phyloP scores from a whole-genome alignment of 2,888 invertebrate species.

The Platerodrilus igneus region DNA sequence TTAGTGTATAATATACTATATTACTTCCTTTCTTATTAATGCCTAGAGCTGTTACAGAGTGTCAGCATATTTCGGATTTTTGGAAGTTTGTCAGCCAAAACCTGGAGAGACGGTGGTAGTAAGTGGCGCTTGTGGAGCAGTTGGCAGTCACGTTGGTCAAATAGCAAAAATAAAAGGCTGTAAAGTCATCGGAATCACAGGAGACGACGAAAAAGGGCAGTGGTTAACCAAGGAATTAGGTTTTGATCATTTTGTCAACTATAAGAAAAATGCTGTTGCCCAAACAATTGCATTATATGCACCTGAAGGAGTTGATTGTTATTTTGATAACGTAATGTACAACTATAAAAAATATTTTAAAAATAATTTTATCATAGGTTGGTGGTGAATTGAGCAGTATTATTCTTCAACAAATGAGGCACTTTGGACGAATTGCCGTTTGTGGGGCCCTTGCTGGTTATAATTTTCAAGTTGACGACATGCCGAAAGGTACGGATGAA shows the following conservation, averaged over 20 bases:
- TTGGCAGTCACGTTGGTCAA: slow-evolving; percentile 73
- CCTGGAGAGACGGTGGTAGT: slow-evolving; percentile 70
- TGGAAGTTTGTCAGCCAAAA: slow-evolving; percentile 67
- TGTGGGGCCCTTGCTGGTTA: slow-evolving; percentile 66
- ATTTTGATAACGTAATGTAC: slow-evolving; percentile 68
- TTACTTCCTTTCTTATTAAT: too few species aligned
- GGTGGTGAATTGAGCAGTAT: slow-evolving; percentile 61
- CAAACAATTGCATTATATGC: slow-evolving; percentile 56
- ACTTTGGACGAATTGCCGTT: slow-evolving; percentile 57
- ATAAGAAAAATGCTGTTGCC: slow-evolving; percentile 58
- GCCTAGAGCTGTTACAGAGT: slow-evolving; percentile 54
- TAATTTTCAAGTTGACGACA: slow-evolving; percentile 48
- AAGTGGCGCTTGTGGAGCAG: slow-evolving; percentile 72
- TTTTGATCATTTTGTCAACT: slow-evolving; percentile 69
- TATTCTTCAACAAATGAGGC: slow-evolving; percentile 59
- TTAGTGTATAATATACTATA: too few species aligned
- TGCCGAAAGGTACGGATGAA: slow-evolving; percentile 27
- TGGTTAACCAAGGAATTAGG: slow-evolving; percentile 61
- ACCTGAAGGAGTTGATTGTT: slow-evolving; percentile 68
- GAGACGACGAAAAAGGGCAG: slow-evolving; percentile 64
- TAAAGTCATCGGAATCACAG: slow-evolving; percentile 66
- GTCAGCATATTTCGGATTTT: slow-evolving; percentile 71
- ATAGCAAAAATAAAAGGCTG: slow-evolving; percentile 71
- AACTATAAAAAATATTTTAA: too few species aligned
- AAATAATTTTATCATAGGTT: slow-evolving; percentile 50